Percentiles rank a stretch among this genome's conserved stretches.
Conservation (phyloP, 2,888 invertebrate species). For the Opisthograptis luteolata region DNA sequence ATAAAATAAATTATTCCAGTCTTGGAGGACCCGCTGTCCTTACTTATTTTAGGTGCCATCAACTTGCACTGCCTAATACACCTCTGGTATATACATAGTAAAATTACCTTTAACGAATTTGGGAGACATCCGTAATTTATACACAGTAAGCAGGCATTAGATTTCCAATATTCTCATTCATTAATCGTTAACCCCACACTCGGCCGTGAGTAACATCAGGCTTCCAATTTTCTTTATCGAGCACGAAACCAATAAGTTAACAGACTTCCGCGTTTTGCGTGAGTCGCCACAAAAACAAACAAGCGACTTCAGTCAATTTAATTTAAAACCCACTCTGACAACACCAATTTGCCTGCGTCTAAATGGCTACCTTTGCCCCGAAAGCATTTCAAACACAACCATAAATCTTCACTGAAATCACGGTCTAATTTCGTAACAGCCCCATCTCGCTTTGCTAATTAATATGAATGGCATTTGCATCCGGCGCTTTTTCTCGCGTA, state of each 20-base stretch:
- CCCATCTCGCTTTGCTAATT: conserved; percentile 84
- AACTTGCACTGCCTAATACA: no score
- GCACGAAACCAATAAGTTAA: conserved; percentile 56
- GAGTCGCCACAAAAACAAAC: conserved; percentile 64
- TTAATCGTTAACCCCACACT: conserved; percentile 8
- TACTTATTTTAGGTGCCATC: no score
- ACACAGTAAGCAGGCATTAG: no score
- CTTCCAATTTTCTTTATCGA: conserved; percentile 45
- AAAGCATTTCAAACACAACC: conserved; percentile 82
- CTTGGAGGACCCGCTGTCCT: no score
- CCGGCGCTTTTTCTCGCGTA: conserved; percentile 83
- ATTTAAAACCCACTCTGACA: conserved; percentile 76
- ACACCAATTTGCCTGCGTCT: conserved; percentile 77
- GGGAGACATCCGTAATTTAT: no score
- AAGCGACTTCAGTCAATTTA: conserved; percentile 74
- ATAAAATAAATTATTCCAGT: no score
- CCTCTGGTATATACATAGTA: no score
- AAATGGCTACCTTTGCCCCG: conserved; percentile 81
- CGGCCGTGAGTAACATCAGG: no score
- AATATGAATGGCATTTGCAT: conserved; percentile 85
- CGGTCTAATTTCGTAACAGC: conserved; percentile 84
- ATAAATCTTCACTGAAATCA: conserved; percentile 84
- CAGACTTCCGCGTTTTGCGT: conserved; percentile 50
- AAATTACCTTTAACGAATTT: no score
- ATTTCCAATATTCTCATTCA: neutral